Percentiles rank a stretch among this genome's conserved stretches.
phyloP scores from a whole-genome alignment of 2,113 vertebrate species.

The Perca schrenkii region DNA sequence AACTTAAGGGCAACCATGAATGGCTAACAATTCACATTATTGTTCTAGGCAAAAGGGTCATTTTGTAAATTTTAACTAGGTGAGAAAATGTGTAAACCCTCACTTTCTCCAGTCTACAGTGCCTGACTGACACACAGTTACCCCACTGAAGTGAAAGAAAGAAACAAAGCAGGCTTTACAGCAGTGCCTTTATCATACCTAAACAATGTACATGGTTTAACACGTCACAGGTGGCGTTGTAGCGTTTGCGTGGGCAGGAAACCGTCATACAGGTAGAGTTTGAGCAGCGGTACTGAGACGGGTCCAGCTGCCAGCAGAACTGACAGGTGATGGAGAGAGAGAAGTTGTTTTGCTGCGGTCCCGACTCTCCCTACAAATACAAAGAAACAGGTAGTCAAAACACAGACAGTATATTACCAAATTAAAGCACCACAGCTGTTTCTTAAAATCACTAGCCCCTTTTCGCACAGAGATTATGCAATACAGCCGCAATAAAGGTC shows the following conservation, averaged over 20 bases:
- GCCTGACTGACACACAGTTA: background rate
- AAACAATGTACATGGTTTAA: slow-evolving; percentile 93
- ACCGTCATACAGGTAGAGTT: slow-evolving; percentile 94
- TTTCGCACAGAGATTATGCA: too few species aligned
- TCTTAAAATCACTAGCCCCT: background rate
- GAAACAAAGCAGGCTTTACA: background rate
- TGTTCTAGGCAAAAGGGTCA: background rate
- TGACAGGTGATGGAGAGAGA: slow-evolving; percentile 90
- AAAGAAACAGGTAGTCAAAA: background rate
- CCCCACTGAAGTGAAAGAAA: background rate
- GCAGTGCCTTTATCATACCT: slow-evolving; percentile 81
- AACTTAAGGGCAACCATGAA: background rate
- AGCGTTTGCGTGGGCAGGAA: slow-evolving; percentile 92
- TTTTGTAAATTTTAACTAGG: background rate
- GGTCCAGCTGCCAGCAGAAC: slow-evolving; percentile 97
- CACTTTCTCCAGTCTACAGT: background rate
- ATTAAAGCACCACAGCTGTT: background rate
- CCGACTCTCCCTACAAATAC: slow-evolving; percentile 84
- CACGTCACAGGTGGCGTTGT: slow-evolving; percentile 90
- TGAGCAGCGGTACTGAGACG: slow-evolving; percentile 89
- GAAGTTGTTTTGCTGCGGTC: slow-evolving; percentile 86
- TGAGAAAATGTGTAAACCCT: background rate
- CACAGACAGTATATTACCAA: background rate
- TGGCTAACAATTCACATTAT: too few species aligned
- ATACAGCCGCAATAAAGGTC: too few species aligned